Conservation (phyloP, 2,888 invertebrate genomes). For the Junonia oenone region DNA sequence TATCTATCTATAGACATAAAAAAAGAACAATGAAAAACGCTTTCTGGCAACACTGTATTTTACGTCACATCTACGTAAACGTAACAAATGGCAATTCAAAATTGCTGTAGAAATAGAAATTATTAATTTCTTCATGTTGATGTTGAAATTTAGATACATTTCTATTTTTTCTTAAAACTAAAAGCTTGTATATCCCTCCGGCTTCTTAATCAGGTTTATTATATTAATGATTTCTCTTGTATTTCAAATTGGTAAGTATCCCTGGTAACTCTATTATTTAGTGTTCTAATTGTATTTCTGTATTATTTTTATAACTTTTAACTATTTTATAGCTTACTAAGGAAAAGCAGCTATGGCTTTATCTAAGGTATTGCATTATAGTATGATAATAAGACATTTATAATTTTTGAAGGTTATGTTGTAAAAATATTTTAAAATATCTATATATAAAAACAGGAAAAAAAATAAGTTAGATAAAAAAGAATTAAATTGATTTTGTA, state of each 20-base stretch:
- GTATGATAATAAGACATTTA: slow-evolving; percentile 38
- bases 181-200: neutral
- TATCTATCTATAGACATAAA: no score
- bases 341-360: slow-evolving; percentile 58
- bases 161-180: neutral
- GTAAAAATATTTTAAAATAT: slow-evolving; percentile 5
- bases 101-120: neutral
- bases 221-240: neutral
- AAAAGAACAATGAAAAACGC: no score
- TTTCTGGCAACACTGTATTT: neutral
- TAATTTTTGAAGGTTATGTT: slow-evolving; percentile 45
- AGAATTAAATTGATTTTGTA: no score
- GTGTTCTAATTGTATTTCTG: neutral
- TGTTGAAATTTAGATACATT: neutral
- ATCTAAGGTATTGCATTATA: slow-evolving; percentile 49
- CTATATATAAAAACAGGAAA: neutral
- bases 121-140: neutral
- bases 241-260: neutral
- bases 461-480: neutral
- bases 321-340: slow-evolving; percentile 49
- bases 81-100: slow-evolving; percentile 3
- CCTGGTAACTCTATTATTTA: neutral
- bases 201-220: neutral
- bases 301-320: slow-evolving; percentile 23
- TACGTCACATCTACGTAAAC: neutral